Evolutionary conservation across 2,888 invertebrate species (phyloP).

Genomic region (Aleiodes leptofemur): DNA sequence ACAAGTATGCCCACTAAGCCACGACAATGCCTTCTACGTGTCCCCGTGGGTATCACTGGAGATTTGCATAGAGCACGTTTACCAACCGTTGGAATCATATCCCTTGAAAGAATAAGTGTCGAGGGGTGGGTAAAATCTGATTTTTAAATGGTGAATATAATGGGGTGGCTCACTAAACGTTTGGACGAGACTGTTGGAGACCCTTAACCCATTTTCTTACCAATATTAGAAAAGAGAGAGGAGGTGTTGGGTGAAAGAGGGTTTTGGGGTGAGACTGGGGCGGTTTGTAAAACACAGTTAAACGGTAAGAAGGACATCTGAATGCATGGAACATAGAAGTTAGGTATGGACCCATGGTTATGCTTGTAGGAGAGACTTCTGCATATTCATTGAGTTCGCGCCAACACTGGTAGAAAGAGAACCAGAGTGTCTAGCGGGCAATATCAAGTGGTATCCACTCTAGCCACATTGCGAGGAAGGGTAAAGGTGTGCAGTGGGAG

Average conservation of each 20-base stretch:
- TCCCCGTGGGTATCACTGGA: constrained; percentile 35
- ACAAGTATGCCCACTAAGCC: constrained; percentile 32
- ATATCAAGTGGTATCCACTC: constrained; percentile 37
- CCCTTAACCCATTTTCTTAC: constrained; percentile 28
- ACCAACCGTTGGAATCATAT: constrained; percentile 58
- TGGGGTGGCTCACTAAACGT: constrained; percentile 23
- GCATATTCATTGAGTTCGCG: constrained; percentile 67
- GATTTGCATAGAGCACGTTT: constrained; percentile 62
- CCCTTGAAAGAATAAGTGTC: constrained; percentile 56
- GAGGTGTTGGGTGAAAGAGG: constrained; percentile 1
- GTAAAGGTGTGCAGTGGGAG: not conserved
- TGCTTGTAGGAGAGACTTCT: constrained; percentile 59
- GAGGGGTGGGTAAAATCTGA: constrained; percentile 47
- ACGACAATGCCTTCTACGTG: constrained; percentile 34
- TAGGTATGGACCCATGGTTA: constrained; percentile 52
- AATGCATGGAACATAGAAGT: constrained; percentile 68
- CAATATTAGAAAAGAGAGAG: constrained; percentile 23
- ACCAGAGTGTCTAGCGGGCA: constrained; percentile 25
- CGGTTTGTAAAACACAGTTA: constrained; percentile 25
- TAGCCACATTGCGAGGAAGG: constrained; percentile 26
- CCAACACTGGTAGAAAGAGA: constrained; percentile 21
- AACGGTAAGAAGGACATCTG: constrained; percentile 67
- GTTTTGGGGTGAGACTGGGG: not conserved
- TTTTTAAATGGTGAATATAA: constrained; percentile 65
- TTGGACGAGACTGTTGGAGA: constrained; percentile 28